Base-by-base conservation (phyloP, 2,888 invertebrate species). In the Monochamus alternatus region DNA sequence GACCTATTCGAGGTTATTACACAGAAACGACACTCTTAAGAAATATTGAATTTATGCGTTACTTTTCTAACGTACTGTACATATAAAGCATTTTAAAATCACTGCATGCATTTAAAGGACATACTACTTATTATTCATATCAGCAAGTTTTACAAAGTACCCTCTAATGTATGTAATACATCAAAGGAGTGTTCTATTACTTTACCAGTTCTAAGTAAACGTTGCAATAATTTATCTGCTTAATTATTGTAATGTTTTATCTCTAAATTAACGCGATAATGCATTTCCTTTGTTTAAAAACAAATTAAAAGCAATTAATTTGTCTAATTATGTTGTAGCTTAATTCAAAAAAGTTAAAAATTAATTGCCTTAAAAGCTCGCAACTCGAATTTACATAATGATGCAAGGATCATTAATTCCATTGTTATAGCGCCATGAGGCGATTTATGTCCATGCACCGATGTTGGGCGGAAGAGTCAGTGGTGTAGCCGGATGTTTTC, bases 401-500 rank as follows among this genome's bases (percentile, higher is more conserved):
- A 73, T 31, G 73, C 73, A 65, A 66, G 65, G 65, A 73, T 44
- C 65, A 73, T 65, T 65, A 78, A 73, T 76, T 72, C 64, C 60
- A 73, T 73, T 76, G 74, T 78, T 75, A 74, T 75, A 78, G 60
- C 74, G 71, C 78, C 68, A 72, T 60, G 43, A 64, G 32, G 75
- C 32, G 70, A 71, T 75, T 70, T 64, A 62, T 51, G 58, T 55
- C 14, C 60, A 62, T 66, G 70, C 52, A 52, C 47, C n/a, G 55
- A 55, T 31, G 47, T 60, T 58, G 30, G 30, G 30, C 47, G 8
- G 30, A 64, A 63, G 44, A 47, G 9, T 7, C 64, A 64, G 64
- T 44, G 64, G 64, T 64, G 64, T 64, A 63, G 22, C 63, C 22
- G 9, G 7, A 22, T 31, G n/a, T 2, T 60, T 60, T 30, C 31